Conservation (phyloP, 2,888 invertebrate species). For the Nymphalis c-album region DNA sequence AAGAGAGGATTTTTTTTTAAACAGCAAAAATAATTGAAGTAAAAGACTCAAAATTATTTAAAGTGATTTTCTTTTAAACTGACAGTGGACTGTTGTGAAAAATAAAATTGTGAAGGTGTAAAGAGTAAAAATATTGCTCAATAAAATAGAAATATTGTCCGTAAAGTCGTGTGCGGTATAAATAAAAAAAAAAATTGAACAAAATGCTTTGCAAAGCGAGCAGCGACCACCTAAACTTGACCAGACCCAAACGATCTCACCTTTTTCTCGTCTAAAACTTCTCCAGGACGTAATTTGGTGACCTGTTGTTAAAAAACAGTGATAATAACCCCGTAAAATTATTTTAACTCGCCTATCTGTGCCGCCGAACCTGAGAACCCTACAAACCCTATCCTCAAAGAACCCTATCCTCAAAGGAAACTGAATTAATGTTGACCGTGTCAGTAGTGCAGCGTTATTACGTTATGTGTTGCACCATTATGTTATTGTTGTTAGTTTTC, state of each 20-base stretch:
- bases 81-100: constrained; percentile 7
- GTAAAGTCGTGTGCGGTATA: constrained; percentile 42
- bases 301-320: constrained; percentile 83
- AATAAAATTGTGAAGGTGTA: constrained; percentile 13
- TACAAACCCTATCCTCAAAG: constrained; percentile 48
- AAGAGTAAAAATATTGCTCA: constrained; percentile 25
- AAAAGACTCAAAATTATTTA: background rate
- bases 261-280: constrained; percentile 96
- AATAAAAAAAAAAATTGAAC: constrained; percentile 47
- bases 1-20: background rate
- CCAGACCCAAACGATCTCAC: constrained; percentile 85
- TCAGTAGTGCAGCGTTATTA: constrained; percentile 73
- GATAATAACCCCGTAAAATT: constrained; percentile 67
- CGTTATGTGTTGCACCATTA: constrained; percentile 65
- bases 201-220: constrained; percentile 80
- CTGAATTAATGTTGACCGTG: constrained; percentile 49
- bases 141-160: constrained; percentile 51
- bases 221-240: constrained; percentile 77
- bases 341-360: constrained; percentile 62
- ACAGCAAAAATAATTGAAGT: background rate
- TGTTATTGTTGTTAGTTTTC: constrained; percentile 75
- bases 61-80: background rate
- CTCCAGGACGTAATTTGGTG: constrained; percentile 96
- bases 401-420: constrained; percentile 45
- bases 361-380: constrained; percentile 73